These are phyloP conservation scores for Heliconius ismenius DNA, from an alignment of 2,888 invertebrate species.

Conservation along the genomic window DNA sequence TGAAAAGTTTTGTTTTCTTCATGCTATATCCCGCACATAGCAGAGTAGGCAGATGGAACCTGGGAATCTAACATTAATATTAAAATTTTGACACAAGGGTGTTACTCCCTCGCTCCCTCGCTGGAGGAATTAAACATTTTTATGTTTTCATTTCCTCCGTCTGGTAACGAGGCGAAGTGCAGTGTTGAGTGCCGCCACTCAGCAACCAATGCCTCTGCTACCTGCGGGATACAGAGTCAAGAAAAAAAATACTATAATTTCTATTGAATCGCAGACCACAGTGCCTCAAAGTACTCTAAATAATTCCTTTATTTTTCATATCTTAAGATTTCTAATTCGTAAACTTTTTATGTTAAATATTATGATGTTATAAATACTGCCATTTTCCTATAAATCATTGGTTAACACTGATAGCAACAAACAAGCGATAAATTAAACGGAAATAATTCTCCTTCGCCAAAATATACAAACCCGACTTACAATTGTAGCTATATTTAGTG, in stretches of 20 bases:
- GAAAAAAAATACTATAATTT: too few species aligned
- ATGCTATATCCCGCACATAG: neutral
- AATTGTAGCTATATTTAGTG: constrained; percentile 12
- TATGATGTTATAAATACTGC: neutral
- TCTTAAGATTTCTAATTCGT: neutral
- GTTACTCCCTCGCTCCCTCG: too few species aligned
- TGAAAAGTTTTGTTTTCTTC: neutral
- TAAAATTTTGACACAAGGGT: too few species aligned
- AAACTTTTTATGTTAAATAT: constrained; percentile 3
- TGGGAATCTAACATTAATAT: neutral
- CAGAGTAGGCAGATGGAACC: neutral
- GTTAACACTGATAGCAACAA: constrained; percentile 8
- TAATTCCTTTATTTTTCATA: neutral
- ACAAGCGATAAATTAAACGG: constrained; percentile 10
- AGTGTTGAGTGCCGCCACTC: neutral
- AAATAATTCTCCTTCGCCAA: constrained; percentile 10
- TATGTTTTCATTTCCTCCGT: too few species aligned
- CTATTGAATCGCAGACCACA: too few species aligned
- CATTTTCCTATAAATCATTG: neutral
- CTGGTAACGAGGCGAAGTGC: too few species aligned
- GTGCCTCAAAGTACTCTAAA: neutral
- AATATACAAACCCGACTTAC: neutral
- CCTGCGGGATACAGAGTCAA: too few species aligned
- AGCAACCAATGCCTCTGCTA: too few species aligned
- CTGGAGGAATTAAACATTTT: too few species aligned